Evolutionary conservation across 2,797 vertebrate genomes (phyloP).

Genomic region (Pipistrellus pipistrellus): DNA sequence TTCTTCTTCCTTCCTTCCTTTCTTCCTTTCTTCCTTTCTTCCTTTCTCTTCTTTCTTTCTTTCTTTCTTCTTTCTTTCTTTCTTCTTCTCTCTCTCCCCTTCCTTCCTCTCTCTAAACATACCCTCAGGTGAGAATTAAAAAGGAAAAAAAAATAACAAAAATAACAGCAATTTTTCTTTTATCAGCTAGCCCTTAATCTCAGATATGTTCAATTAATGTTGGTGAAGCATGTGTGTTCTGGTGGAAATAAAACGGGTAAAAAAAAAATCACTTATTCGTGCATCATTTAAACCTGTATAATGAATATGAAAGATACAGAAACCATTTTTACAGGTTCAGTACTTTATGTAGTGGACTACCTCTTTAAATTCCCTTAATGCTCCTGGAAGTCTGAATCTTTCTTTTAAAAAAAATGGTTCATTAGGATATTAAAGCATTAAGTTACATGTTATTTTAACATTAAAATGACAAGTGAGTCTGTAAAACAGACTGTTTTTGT

Average conservation of each 20-base stretch:
- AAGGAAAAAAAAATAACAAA: not conserved
- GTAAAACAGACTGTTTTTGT: conserved; percentile 48
- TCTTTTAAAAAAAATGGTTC: not conserved
- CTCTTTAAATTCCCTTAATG: conserved; percentile 1
- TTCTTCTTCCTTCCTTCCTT: no score
- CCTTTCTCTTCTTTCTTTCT: no score
- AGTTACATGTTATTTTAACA: not conserved
- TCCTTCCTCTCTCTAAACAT: not conserved
- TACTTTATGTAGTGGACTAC: conserved; percentile 6
- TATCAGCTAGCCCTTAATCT: not conserved
- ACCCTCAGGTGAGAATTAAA: not conserved
- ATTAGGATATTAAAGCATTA: not conserved
- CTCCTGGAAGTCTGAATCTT: conserved; percentile 33
- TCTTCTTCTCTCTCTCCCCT: no score
- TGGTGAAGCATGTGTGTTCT: not conserved
- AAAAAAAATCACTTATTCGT: not conserved
- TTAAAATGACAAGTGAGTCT: conserved; percentile 33
- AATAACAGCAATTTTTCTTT: not conserved
- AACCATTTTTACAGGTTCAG: not conserved
- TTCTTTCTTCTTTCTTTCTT: not conserved
- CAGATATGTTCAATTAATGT: not conserved
- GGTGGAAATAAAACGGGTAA: not conserved
- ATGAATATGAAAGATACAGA: conserved; percentile 11
- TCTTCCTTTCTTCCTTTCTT: no score
- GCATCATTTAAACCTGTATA: not conserved